phyloP scores from a whole-genome alignment of 2,113 vertebrate species.

The Hydrolagus affinis region DNA sequence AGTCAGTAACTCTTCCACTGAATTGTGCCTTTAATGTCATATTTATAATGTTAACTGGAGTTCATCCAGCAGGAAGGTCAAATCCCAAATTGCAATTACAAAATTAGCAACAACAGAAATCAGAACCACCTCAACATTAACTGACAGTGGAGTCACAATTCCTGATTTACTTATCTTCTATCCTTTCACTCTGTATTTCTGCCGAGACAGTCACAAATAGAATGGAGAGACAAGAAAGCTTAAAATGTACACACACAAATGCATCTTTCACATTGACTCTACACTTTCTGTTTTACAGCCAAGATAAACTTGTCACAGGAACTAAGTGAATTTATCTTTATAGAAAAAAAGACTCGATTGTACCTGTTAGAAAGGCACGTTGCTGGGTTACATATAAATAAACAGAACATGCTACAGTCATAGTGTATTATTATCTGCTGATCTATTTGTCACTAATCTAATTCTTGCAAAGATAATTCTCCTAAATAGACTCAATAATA shows the following conservation, averaged over 20 bases:
- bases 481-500: not conserved
- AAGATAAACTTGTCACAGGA: not conserved
- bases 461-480: constrained; percentile 7
- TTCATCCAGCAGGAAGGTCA: not conserved
- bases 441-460: not conserved
- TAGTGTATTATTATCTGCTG: not conserved
- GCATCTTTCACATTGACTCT: not conserved
- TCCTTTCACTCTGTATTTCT: not conserved
- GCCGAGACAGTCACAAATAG: not conserved
- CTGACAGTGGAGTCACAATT: not conserved
- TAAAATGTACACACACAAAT: not conserved
- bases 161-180: not conserved
- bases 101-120: not conserved
- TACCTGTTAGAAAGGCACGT: too few species aligned
- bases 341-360: too few species aligned
- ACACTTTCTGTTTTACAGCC: not conserved
- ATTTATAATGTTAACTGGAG: too few species aligned
- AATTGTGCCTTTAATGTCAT: too few species aligned
- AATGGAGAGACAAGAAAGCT: not conserved
- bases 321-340: not conserved
- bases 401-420: too few species aligned
- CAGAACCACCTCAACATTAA: not conserved
- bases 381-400: too few species aligned
- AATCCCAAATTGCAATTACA: not conserved
- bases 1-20: too few species aligned